A percentile compares a stretch with the other conserved stretches of the same genome.
phyloP scores from a whole-genome alignment of 2,797 vertebrate genomes.

The Scleropages formosus region DNA sequence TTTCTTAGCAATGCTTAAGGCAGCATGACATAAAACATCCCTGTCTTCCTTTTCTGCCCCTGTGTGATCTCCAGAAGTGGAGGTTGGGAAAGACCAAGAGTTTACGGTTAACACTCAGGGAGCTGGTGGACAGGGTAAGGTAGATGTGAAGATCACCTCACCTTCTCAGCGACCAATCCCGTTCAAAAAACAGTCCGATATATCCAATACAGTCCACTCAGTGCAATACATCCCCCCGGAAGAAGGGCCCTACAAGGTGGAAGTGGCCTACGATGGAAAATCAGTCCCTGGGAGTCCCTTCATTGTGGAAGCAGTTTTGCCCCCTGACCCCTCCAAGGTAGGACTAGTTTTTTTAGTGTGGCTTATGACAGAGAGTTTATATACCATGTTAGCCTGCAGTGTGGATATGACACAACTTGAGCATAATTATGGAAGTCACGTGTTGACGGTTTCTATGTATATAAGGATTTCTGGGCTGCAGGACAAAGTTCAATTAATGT shows the following conservation, averaged over 20 bases:
- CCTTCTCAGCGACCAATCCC: constrained; percentile 88
- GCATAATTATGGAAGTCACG: no score
- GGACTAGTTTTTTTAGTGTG: background rate
- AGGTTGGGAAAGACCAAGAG: constrained; percentile 88
- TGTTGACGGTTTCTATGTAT: no score
- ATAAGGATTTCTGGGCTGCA: no score
- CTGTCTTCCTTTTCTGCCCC: background rate
- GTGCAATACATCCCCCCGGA: constrained; percentile 90
- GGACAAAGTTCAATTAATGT: no score
- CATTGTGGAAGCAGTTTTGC: constrained; percentile 85
- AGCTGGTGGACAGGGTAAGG: constrained; percentile 84
- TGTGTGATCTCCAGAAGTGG: constrained; percentile 74
- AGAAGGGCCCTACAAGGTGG: constrained; percentile 91
- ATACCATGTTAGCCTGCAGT: no score
- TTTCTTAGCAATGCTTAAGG: background rate
- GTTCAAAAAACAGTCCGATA: constrained; percentile 85
- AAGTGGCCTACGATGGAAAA: constrained; percentile 88
- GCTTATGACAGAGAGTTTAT: background rate
- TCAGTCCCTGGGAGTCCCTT: constrained; percentile 91
- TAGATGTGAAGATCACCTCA: constrained; percentile 88
- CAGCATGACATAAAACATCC: background rate
- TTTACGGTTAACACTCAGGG: constrained; percentile 84
- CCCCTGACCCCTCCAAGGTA: constrained; percentile 91
- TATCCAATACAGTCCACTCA: constrained; percentile 71
- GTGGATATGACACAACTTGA: no score